phyloP scores from a whole-genome alignment of 1,140 invertebrate genomes.

The Lordiphosa collinella region DNA sequence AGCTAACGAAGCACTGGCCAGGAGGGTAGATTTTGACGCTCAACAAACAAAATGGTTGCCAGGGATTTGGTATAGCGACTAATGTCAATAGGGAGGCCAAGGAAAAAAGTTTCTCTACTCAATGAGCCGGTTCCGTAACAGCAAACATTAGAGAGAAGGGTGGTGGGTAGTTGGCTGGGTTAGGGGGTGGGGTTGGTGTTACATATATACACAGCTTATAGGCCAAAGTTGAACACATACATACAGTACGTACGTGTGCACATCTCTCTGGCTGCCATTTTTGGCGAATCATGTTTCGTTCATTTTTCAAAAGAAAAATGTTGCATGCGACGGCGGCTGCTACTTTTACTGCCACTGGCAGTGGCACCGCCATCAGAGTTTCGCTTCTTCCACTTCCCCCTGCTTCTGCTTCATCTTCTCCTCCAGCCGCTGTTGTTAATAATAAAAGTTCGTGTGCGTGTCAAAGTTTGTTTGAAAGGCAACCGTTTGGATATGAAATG shows the following conservation, averaged over 20 bases:
- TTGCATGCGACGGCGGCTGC: constrained; percentile 70
- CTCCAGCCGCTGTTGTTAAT: constrained; percentile 36
- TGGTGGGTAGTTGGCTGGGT: background rate
- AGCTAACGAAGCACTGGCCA: constrained; percentile 14
- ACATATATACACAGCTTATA: constrained; percentile 38
- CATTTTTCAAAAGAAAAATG: constrained; percentile 79
- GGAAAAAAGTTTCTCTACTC: background rate
- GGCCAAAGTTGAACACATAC: constrained; percentile 63
- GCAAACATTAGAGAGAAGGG: constrained; percentile 17
- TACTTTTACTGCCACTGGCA: constrained; percentile 61
- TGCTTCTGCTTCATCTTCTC: constrained; percentile 7
- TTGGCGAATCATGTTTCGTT: constrained; percentile 78
- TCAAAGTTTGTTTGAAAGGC: constrained; percentile 77
- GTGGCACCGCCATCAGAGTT: constrained; percentile 34
- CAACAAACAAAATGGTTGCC: constrained; percentile 48
- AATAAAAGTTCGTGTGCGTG: constrained; percentile 77
- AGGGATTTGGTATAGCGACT: constrained; percentile 1
- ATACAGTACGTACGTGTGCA: constrained; percentile 15
- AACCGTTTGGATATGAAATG: constrained; percentile 56
- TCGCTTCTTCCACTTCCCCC: background rate
- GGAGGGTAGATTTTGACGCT: constrained; percentile 22
- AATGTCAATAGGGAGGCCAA: background rate
- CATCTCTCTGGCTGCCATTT: constrained; percentile 18
- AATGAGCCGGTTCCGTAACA: constrained; percentile 43
- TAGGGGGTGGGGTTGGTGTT: background rate